phyloP scores from a whole-genome alignment of 2,113 vertebrate genomes.

The Catharus fuscescens region DNA sequence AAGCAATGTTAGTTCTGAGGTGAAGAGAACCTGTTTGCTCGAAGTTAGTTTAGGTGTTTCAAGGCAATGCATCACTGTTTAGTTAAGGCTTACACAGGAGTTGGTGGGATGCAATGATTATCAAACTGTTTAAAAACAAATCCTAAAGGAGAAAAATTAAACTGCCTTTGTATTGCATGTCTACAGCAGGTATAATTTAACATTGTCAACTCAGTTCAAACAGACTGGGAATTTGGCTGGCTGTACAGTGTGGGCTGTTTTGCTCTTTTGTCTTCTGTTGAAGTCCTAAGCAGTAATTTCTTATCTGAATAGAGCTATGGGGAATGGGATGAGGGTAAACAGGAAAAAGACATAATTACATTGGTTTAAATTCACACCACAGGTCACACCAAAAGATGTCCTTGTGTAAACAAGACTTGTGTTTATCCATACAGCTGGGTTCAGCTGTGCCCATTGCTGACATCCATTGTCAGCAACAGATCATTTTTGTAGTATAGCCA shows the following conservation, averaged over 20 bases:
- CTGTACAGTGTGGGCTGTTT: neutral
- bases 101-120: neutral
- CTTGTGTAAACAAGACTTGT: conserved; percentile 39
- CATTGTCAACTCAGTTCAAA: neutral
- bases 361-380: conserved; percentile 24
- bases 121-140: conserved; percentile 1
- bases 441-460: conserved; percentile 25
- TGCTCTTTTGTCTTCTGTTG: conserved; percentile 29
- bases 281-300: conserved; percentile 29
- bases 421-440: conserved; percentile 35
- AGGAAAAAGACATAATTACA: conserved; percentile 29
- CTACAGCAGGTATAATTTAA: conserved; percentile 46
- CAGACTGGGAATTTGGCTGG: conserved; percentile 31
- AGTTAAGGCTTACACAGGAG: neutral
- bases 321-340: conserved; percentile 30
- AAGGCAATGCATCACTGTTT: neutral
- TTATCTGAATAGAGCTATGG: conserved; percentile 32
- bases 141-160: neutral
- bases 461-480: conserved; percentile 45
- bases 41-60: neutral
- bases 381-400: conserved; percentile 32
- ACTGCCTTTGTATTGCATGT: neutral
- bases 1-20: neutral
- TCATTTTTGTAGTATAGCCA: conserved; percentile 47
- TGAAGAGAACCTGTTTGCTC: neutral